phyloP scores from a whole-genome alignment of 1,140 invertebrate genomes.

The Aporrectodea caliginosa region DNA sequence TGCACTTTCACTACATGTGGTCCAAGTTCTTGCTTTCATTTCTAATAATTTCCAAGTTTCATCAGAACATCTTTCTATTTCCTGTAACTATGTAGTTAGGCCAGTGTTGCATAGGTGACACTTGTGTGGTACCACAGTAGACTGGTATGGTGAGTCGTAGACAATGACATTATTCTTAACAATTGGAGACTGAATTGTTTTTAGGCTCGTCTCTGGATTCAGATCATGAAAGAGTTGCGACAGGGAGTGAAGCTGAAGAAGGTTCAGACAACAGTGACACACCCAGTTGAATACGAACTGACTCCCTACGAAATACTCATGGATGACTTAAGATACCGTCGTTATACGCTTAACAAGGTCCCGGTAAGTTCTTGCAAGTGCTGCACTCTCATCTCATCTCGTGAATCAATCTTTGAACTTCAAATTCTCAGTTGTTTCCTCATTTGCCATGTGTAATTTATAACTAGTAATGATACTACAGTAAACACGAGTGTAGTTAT shows the following conservation, averaged over 20 bases:
- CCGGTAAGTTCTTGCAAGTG: slow-evolving; percentile 42
- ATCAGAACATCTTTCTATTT: background rate
- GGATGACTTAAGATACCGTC: slow-evolving; percentile 85
- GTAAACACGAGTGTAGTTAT: too few species aligned
- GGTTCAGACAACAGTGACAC: slow-evolving; percentile 56
- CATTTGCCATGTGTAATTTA: too few species aligned
- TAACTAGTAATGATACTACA: too few species aligned
- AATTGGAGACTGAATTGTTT: slow-evolving; percentile 38
- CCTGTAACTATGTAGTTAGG: background rate
- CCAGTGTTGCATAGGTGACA: slow-evolving; percentile 19
- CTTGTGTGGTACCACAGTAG: slow-evolving; percentile 15
- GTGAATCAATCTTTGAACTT: too few species aligned
- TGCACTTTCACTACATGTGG: too few species aligned
- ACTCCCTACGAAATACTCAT: slow-evolving; percentile 97
- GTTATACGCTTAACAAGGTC: slow-evolving; percentile 68
- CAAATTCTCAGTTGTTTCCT: too few species aligned
- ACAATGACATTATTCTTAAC: too few species aligned
- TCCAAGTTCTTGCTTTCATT: too few species aligned
- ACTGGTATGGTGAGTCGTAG: background rate
- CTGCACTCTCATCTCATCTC: background rate
- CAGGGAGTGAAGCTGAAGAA: slow-evolving; percentile 89
- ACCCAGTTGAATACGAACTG: slow-evolving; percentile 78
- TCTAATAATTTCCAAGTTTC: too few species aligned
- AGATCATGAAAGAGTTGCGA: slow-evolving; percentile 82
- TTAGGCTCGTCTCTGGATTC: slow-evolving; percentile 91